These are phyloP conservation scores for Caenorhabditis sulstoni DNA, from an alignment of 2,888 invertebrate genomes.

Conservation along the genomic window DNA sequence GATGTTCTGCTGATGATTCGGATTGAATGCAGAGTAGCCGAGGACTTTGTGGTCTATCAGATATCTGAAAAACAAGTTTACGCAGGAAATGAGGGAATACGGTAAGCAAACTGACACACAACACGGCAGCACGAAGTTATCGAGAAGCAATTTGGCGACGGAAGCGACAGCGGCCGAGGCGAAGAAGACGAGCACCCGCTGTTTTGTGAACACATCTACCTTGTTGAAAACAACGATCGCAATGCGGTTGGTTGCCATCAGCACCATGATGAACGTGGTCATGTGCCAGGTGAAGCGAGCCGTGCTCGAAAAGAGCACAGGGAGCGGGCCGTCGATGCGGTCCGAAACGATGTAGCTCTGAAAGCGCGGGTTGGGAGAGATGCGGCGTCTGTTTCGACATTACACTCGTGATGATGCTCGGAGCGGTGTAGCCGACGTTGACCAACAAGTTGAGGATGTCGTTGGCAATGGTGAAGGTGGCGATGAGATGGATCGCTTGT, in stretches of 20 bases:
- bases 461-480: slow-evolving; percentile 15
- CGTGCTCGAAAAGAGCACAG: slow-evolving; percentile 3
- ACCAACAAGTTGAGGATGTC: slow-evolving; percentile 24
- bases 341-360: slow-evolving; percentile 34
- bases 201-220: slow-evolving; percentile 6
- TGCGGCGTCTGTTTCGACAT: background rate
- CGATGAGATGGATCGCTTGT: slow-evolving; percentile 15
- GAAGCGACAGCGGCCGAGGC: background rate
- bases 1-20: background rate
- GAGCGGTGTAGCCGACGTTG: slow-evolving; percentile 24
- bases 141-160: background rate
- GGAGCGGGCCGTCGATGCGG: background rate
- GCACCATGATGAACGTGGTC: slow-evolving; percentile 9
- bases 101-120: slow-evolving; percentile 43
- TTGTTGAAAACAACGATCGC: slow-evolving; percentile 8
- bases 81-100: too few species aligned
- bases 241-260: slow-evolving; percentile 21
- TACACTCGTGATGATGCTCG: slow-evolving; percentile 27
- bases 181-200: background rate
- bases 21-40: slow-evolving; percentile 13
- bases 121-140: slow-evolving; percentile 20
- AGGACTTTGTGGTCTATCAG: slow-evolving; percentile 13
- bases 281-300: slow-evolving; percentile 38
- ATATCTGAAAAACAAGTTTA: background rate
- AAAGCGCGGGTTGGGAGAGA: background rate